Base-by-base conservation (phyloP, 2,888 invertebrate genomes). In the Dasypolia templi region DNA sequence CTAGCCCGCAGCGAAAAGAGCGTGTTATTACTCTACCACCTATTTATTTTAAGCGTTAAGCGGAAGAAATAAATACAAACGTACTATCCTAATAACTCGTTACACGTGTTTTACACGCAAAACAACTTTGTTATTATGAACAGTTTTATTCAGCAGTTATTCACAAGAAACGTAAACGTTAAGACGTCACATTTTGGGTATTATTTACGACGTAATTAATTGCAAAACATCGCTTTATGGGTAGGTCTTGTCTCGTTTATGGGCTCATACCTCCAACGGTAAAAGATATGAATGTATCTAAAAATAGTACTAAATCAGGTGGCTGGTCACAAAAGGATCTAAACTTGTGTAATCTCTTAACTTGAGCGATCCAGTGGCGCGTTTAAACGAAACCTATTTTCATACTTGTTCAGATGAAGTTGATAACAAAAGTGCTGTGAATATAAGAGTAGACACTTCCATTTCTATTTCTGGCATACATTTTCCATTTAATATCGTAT, bases 1-100 rank as follows among this genome's bases (percentile, higher is more conserved):
- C n/a, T 44, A 67, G 39, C 65, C 26, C 32, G 42, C 62, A 39
- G 51, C 49, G 12, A 68, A n/a, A 42, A 59, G 61, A 58, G 72
- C 74, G 63, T 63, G 71, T 64, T 63, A 80, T 70, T 72, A 49
- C 49, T 59, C 55, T 22, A 12, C 59, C 63, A 80, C 55, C 72
- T 64, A 80, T 77, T 77, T 82, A 80, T 70, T 80, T 82, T 19
- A 66, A 66, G 67, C 69, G 19, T 19, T 68, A 55, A 69, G 22
- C 77, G 66, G 74, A 58, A 77, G 35, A 64, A 72, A 64, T 71
- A 73, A 46, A 69, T 46, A 55, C 39, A 39, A 49, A 58, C 17
- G 35, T 53, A 72, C 39, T 77, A 51, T 59, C 70, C n/a, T 39
- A 56, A 64, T 61, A 74, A 42, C 49, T 63, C n/a, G 26, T n/a